These are phyloP conservation scores for Pangasius krempfi DNA, from an alignment of 2,797 vertebrate species.

Conservation along the genomic window DNA sequence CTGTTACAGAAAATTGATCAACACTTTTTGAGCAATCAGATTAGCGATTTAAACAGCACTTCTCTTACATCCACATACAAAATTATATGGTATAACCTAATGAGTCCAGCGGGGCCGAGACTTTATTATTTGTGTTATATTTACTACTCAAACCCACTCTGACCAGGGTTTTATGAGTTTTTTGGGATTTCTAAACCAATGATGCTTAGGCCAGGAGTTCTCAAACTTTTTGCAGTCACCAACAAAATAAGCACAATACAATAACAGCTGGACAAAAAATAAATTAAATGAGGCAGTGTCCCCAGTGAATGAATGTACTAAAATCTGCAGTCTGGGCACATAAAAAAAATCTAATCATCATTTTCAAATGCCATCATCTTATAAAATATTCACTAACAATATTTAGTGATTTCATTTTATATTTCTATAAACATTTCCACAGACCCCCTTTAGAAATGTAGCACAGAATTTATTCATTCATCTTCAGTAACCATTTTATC, in stretches of 20 bases:
- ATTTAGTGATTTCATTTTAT: conserved; percentile 1
- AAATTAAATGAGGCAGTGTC: background rate
- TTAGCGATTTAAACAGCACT: background rate
- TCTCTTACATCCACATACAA: background rate
- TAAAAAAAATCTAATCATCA: background rate
- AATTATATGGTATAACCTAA: background rate
- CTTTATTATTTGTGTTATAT: background rate
- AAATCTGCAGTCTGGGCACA: conserved; percentile 10
- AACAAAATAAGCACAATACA: conserved; percentile 24
- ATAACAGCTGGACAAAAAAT: conserved; percentile 17
- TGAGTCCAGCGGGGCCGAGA: background rate
- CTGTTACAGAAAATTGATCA: background rate
- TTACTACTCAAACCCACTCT: background rate
- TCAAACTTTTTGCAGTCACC: conserved; percentile 16
- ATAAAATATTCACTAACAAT: conserved; percentile 1
- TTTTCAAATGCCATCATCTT: background rate
- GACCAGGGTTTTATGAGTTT: background rate
- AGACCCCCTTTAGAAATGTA: no score
- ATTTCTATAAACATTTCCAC: background rate
- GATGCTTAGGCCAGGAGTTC: conserved; percentile 10
- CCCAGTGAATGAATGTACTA: background rate
- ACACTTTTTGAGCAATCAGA: background rate
- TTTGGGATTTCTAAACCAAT: background rate
- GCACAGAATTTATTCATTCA: background rate
- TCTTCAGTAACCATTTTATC: background rate